Percentiles rank a stretch among this genome's conserved stretches.
Conservation (phyloP, 2,113 vertebrate genomes). For the Probosciger aterrimus region DNA sequence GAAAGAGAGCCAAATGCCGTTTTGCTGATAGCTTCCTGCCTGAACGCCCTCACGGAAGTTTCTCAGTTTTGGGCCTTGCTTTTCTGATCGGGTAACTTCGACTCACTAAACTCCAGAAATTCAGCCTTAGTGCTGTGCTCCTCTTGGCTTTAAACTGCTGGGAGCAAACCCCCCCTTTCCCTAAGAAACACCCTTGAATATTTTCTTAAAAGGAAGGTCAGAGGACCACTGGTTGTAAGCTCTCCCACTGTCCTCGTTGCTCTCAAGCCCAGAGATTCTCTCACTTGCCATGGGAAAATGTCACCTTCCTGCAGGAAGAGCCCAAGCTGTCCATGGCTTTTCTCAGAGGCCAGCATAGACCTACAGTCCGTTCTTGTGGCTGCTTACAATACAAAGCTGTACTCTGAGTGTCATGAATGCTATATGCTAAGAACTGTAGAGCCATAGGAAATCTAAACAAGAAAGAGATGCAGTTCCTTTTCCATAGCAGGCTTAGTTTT, state of each 20-base stretch:
- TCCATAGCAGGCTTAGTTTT: accelerated
- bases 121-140: not conserved
- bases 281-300: not conserved
- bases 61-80: not conserved
- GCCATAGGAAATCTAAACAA: not conserved
- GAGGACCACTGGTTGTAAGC: not conserved
- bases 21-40: conserved; percentile 48
- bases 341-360: not conserved
- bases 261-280: not conserved
- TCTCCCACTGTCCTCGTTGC: not conserved
- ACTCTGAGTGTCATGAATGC: not conserved
- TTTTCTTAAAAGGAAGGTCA: not conserved
- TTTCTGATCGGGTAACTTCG: conserved; percentile 5
- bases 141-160: not conserved
- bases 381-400: not conserved
- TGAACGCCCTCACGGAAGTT: not conserved
- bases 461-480: not conserved
- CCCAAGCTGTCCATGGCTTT: not conserved
- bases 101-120: not conserved
- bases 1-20: conserved; percentile 4
- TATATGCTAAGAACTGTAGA: not conserved
- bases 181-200: not conserved
- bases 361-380: not conserved
- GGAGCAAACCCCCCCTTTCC: not conserved
- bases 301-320: not conserved